A percentile compares a stretch with the other conserved stretches of the same genome.
These are phyloP conservation scores for Ptiloglossa arizonensis DNA, from an alignment of 1,140 invertebrate species.

Conservation along the genomic window DNA sequence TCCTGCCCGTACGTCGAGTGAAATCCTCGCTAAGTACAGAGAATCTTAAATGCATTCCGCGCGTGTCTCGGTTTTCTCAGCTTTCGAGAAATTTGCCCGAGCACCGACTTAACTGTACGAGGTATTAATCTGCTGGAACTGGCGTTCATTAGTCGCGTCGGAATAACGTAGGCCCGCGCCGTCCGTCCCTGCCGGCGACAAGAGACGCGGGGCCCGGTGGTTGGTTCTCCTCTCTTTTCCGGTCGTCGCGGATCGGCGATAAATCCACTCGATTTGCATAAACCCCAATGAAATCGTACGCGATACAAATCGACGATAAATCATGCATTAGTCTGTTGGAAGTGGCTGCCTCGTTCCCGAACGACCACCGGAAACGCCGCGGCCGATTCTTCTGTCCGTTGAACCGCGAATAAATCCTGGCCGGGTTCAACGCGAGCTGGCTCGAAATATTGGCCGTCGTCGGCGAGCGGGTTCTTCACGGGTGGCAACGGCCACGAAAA, in stretches of 20 bases:
- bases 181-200: background rate
- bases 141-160: background rate
- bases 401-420: background rate
- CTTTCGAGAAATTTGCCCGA: conserved; percentile 19
- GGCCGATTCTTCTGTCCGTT: conserved; percentile 26
- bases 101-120: background rate
- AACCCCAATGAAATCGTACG: conserved; percentile 31
- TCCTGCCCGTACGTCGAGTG: background rate
- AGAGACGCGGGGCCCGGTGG: too few species aligned
- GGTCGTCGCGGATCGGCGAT: background rate
- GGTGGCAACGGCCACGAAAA: conserved; percentile 18
- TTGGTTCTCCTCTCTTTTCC: too few species aligned
- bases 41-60: background rate
- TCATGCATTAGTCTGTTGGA: conserved; percentile 25
- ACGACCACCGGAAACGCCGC: conserved; percentile 1
- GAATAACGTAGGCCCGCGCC: background rate
- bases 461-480: background rate
- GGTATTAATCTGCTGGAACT: conserved; percentile 8
- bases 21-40: conserved; percentile 5
- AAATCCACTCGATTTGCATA: conserved; percentile 30
- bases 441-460: background rate
- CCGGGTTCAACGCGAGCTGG: background rate
- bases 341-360: background rate
- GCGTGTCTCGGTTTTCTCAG: background rate
- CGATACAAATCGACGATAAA: conserved; percentile 36